These are phyloP conservation scores for Cephus runcator DNA, from an alignment of 2,888 invertebrate genomes.

Conservation along the genomic window DNA sequence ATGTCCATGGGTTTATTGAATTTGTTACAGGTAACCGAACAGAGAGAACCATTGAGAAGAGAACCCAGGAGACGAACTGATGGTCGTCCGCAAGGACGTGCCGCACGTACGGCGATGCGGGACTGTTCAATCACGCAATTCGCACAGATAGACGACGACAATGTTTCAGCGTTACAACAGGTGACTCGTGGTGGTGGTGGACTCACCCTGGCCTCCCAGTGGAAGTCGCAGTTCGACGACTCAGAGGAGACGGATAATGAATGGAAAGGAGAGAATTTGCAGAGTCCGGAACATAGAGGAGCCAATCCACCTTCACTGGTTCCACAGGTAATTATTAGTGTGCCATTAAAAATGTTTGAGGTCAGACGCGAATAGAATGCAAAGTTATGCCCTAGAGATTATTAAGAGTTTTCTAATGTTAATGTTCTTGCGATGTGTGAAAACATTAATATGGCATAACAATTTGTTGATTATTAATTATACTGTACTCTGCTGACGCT, in stretches of 20 bases:
- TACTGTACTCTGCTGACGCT: not conserved
- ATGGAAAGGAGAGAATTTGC: conserved; percentile 82
- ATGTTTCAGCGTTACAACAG: conserved; percentile 88
- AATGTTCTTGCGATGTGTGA: not conserved
- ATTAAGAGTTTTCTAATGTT: not conserved
- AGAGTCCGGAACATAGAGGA: conserved; percentile 66
- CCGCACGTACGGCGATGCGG: conserved; percentile 68
- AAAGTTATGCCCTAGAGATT: not conserved
- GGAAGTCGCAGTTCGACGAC: conserved; percentile 97
- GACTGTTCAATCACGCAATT: conserved; percentile 91
- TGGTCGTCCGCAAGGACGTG: conserved; percentile 51
- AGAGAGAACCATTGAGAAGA: conserved; percentile 59
- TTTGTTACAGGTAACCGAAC: conserved; percentile 57
- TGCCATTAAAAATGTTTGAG: not conserved
- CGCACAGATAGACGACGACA: conserved; percentile 93
- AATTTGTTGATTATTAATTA: not conserved
- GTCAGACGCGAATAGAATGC: conserved; percentile 2
- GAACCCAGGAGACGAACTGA: conserved; percentile 57
- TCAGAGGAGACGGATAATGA: conserved; percentile 95
- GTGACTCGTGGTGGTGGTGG: conserved; percentile 88
- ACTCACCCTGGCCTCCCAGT: conserved; percentile 90
- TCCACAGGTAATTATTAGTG: conserved; percentile 49
- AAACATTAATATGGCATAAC: not conserved
- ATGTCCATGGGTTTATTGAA: not conserved
- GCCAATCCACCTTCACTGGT: conserved; percentile 45